A percentile compares a stretch with the other conserved stretches of the same genome.
phyloP scores from a whole-genome alignment of 2,113 vertebrate genomes.

The Balaeniceps rex region DNA sequence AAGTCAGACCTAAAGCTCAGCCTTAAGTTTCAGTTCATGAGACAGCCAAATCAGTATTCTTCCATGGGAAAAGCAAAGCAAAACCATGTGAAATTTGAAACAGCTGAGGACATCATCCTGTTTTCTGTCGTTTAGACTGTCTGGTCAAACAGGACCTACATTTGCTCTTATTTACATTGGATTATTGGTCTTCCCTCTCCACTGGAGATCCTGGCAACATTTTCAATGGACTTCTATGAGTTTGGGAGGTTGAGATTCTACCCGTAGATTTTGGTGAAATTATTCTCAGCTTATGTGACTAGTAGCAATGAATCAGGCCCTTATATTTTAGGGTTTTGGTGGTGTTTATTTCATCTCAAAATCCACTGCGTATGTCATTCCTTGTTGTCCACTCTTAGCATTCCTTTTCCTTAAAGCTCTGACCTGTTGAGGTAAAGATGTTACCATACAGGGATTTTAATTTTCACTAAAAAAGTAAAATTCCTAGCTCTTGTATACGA shows the following conservation, averaged over 20 bases:
- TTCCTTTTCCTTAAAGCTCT: not conserved
- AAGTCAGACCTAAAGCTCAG: not conserved
- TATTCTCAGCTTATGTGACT: not conserved
- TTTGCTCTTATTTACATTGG: not conserved
- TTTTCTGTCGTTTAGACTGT: not conserved
- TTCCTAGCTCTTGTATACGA: not conserved
- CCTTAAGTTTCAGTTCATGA: not conserved
- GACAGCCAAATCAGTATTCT: not conserved
- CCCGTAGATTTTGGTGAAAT: not conserved
- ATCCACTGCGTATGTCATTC: not conserved
- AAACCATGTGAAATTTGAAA: not conserved
- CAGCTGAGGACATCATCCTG: not conserved
- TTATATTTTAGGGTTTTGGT: not conserved
- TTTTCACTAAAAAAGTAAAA: not conserved
- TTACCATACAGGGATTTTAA: not conserved
- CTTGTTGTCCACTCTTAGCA: not conserved
- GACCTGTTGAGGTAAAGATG: not conserved
- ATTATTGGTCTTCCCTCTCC: not conserved
- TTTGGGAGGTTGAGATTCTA: not conserved
- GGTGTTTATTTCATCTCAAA: not conserved
- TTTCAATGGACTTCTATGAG: not conserved
- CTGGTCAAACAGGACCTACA: not conserved
- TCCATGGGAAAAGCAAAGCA: not conserved
- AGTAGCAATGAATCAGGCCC: not conserved
- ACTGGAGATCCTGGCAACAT: not conserved